Percentiles rank a stretch among this genome's conserved stretches.
Conservation (phyloP, 1,140 invertebrate species). For the Aphaenogaster rudis region DNA sequence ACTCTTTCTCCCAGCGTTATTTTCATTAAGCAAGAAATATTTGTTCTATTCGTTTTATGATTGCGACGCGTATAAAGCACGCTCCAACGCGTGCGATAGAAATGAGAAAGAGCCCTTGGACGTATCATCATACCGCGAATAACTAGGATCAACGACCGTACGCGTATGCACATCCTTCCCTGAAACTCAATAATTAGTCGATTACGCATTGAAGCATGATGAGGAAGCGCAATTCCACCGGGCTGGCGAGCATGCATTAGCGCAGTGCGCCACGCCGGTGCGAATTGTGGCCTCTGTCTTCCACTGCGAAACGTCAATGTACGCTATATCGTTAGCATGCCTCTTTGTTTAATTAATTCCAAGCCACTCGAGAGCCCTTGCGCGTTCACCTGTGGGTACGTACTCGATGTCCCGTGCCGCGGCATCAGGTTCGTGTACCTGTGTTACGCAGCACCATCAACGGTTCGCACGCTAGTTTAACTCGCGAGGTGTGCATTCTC, state of each 20-base stretch:
- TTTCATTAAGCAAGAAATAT: conserved; percentile 17
- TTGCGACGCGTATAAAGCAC: background rate
- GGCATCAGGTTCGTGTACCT: conserved; percentile 46
- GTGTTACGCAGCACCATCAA: conserved; percentile 36
- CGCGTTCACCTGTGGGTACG: conserved; percentile 27
- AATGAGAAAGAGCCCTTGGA: background rate
- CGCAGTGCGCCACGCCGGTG: background rate
- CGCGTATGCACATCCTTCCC: background rate
- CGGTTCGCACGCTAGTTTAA: conserved; percentile 43
- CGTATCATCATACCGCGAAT: background rate
- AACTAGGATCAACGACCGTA: background rate
- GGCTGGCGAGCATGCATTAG: background rate
- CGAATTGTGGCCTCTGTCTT: conserved; percentile 8
- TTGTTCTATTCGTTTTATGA: background rate
- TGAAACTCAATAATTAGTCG: conserved; percentile 40
- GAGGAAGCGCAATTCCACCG: conserved; percentile 13
- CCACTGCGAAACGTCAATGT: conserved; percentile 45
- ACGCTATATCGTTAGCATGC: conserved; percentile 63
- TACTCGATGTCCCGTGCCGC: conserved; percentile 29
- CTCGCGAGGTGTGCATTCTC: conserved; percentile 1
- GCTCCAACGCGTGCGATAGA: background rate
- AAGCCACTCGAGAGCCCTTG: conserved; percentile 13
- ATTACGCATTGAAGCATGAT: conserved; percentile 13
- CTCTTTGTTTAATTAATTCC: conserved; percentile 69
- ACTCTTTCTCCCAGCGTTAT: background rate